Base-by-base conservation (phyloP, 2,113 vertebrate genomes). In the Pseudopodoces humilis region DNA sequence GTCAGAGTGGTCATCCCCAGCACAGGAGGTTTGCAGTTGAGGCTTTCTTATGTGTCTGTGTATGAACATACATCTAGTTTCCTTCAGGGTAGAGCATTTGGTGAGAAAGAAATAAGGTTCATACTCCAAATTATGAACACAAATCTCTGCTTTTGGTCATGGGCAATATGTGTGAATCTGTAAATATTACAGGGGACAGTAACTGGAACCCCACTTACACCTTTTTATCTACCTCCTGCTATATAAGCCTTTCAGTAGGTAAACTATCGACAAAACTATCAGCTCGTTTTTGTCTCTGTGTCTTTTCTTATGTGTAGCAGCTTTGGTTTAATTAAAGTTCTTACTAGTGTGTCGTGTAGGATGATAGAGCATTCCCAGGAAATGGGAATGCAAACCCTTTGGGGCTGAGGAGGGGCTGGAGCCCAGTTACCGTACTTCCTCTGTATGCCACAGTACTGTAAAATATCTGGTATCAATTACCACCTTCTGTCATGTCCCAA, bases 1-100 rank as follows among this genome's bases (percentile, higher is more conserved):
- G 13, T 85, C 28, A 24, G 22, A 55, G 30, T n/a, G 2, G 0
- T 63, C 25, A 22, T 31, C 31, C 31, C 2, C 1, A 1, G 3
- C 41, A 23, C 14, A 15, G 25, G 52, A 82, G 49, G 5, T 33
- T 71, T 88, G 49, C 27, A 86, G 33, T 43, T 0, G 0, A 76
- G 44, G 13, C 13, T 59, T 2, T 53, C 28, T 59, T 46, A 14
- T 1, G 8, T 46, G 19, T 83, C 41, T 41, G 35, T 50, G 15
- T 35, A 21, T 49, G 68, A 91, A 20, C 7, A 5, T 46, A 7
- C 1, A 11, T 47, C 21, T 74, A 20, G 21, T 50, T 76, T 83
- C 30, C 9, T 69, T 14, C 28, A 46, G 16, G 4, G 31, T 47
- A 37, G 31, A 46, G 17, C 25, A 30, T 84, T 86, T 67, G 12